phyloP scores from a whole-genome alignment of 2,888 invertebrate genomes.

The Platycheirus rosarum region DNA sequence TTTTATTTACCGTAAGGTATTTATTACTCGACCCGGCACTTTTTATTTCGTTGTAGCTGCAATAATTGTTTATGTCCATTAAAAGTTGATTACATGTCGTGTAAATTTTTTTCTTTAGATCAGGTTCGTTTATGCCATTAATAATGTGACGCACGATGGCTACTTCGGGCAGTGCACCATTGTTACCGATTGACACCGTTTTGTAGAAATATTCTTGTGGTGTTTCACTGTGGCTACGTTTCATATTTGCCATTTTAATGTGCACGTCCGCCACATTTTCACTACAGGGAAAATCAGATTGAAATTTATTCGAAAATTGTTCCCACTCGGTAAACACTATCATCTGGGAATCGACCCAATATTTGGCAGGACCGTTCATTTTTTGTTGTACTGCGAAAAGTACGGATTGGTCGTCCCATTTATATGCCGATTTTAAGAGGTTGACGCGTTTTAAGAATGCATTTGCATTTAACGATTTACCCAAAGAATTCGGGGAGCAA shows the following conservation, averaged over 20 bases:
- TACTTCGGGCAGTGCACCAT: conserved; percentile 30
- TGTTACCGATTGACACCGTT: conserved; percentile 44
- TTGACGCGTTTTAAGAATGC: conserved; percentile 47
- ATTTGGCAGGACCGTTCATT: conserved; percentile 51
- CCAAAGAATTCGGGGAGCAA: conserved; percentile 39
- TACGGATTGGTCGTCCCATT: conserved; percentile 45
- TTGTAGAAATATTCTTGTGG: conserved; percentile 48
- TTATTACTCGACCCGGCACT: conserved; percentile 2
- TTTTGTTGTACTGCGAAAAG: conserved; percentile 54
- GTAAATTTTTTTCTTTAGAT: conserved; percentile 44
- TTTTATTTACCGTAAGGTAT: background rate
- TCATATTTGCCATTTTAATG: conserved; percentile 51
- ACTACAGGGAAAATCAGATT: conserved; percentile 31
- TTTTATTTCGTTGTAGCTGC: conserved; percentile 33
- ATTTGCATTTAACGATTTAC: conserved; percentile 31
- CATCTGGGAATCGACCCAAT: conserved; percentile 66
- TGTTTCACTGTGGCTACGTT: conserved; percentile 39
- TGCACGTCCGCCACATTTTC: conserved; percentile 54
- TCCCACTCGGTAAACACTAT: conserved; percentile 51
- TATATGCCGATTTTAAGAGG: conserved; percentile 43
- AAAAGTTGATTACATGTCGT: conserved; percentile 33
- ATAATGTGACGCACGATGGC: conserved; percentile 40
- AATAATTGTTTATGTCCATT: conserved; percentile 37
- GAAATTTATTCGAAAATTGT: conserved; percentile 33
- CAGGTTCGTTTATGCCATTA: conserved; percentile 43